A percentile compares a stretch with the other conserved stretches of the same genome.
These are phyloP conservation scores for Daktulosphaira vitifoliae DNA, from an alignment of 1,140 invertebrate genomes.

Conservation along the genomic window DNA sequence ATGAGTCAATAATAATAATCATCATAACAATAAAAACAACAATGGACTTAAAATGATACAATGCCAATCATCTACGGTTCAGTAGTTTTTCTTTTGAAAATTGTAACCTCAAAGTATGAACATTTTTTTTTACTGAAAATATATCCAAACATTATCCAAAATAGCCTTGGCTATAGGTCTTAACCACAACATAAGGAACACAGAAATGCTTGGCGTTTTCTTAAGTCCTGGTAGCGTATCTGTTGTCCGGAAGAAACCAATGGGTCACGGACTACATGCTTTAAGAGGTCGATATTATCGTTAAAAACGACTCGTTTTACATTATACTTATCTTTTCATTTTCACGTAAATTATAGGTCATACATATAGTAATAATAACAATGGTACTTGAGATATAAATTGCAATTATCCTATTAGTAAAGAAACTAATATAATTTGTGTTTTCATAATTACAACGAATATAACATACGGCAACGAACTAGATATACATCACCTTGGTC, in stretches of 20 bases:
- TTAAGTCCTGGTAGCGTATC: not conserved
- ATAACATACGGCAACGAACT: too few species aligned
- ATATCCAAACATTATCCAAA: constrained; percentile 9
- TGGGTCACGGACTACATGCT: constrained; percentile 2
- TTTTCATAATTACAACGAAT: not conserved
- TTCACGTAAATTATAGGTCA: not conserved
- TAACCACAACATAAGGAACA: not conserved
- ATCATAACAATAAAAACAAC: too few species aligned
- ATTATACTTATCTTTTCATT: not conserved
- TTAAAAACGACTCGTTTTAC: constrained; percentile 13
- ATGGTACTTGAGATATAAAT: not conserved
- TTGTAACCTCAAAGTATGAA: too few species aligned
- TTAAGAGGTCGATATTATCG: constrained; percentile 24
- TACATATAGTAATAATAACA: not conserved
- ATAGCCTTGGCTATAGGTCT: constrained; percentile 2
- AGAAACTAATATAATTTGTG: not conserved
- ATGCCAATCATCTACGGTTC: too few species aligned
- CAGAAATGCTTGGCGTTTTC: constrained; percentile 5
- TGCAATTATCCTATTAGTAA: not conserved
- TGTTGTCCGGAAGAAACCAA: constrained; percentile 3
- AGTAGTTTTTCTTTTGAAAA: too few species aligned
- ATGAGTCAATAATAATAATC: too few species aligned
- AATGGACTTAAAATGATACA: too few species aligned
- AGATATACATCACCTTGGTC: not conserved
- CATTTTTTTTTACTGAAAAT: constrained; percentile 10